Evolutionary conservation across 1,140 invertebrate genomes (phyloP), one percentile per base, ranked within the genome.

Genomic region (Drosophila arizonae): DNA sequence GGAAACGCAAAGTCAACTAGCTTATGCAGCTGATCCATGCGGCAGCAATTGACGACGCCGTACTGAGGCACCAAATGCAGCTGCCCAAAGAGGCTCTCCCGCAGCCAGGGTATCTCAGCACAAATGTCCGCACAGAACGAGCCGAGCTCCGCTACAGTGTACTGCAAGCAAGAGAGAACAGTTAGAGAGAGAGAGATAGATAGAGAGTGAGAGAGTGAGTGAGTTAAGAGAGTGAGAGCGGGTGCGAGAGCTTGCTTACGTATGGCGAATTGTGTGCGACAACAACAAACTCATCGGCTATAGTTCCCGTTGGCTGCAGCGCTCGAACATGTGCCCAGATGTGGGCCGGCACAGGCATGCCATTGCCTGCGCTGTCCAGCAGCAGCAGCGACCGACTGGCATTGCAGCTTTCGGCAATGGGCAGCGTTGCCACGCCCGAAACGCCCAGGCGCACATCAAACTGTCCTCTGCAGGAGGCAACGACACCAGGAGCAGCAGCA

Each of bases 251-350:
- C 30, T n/a, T 11, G 4, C 71, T 73, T 73, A 73, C 71, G 11
- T 62, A 73, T 13, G 71, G 71, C 3, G 71, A 73, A n/a, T 73
- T 73, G 26, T 73, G 71, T 4, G 51, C 71, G 8, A 73, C 71
- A 21, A 73, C 11, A 11, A 73, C 65, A 55, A 73, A 73, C 13
- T 73, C 71, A 24, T 73, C 57, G 51, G 28, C 13, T 5, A 8
- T 13, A 13, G 8, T 36, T 15, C 13, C 41, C 30, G 50, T 15
- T 9, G 65, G 52, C 17, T 68, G 50, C 24, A 73, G 21, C 4
- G 57, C 24, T 2, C 57, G 64, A 1, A 73, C 41, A 51, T 68
- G 71, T 8, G 71, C 71, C 71, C 71, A 73, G 6, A 73, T 68
- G 13, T 73, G 36, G 8, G 24, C 57, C 0, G 71, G 71, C 9